A percentile compares a stretch with the other conserved stretches of the same genome.
Conservation (phyloP, 2,888 invertebrate genomes). For the Pherbina coryleti region DNA sequence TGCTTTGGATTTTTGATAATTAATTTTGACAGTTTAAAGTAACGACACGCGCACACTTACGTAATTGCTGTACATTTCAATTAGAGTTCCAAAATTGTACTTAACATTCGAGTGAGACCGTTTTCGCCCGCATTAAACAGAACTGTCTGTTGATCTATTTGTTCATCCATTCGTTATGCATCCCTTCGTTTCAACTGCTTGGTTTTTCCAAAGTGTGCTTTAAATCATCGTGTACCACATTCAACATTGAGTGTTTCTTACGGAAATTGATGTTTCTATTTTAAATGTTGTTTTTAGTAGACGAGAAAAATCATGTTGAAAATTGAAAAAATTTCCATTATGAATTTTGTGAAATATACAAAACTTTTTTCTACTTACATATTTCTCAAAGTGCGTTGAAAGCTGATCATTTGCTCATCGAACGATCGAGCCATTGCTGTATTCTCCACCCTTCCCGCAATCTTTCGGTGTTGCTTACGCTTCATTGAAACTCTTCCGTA, state of each 20-base stretch:
- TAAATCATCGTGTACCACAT: neutral
- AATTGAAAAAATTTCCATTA: neutral
- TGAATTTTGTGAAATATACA: neutral
- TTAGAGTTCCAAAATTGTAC: neutral
- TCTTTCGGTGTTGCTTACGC: slow-evolving; percentile 3
- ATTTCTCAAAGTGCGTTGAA: neutral
- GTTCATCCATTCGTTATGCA: neutral
- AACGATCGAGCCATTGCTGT: neutral
- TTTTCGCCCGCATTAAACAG: neutral
- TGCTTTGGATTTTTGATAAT: neutral
- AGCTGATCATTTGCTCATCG: neutral
- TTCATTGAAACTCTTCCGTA: slow-evolving; percentile 5
- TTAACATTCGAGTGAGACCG: neutral
- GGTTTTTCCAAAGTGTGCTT: neutral
- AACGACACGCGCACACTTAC: slow-evolving; percentile 23
- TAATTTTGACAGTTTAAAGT: slow-evolving; percentile 27
- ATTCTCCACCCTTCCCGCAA: no score
- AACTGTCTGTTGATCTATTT: neutral
- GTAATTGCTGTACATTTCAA: neutral
- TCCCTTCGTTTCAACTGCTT: neutral
- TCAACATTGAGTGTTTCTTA: neutral
- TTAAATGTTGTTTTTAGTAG: neutral
- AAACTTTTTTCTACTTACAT: no score
- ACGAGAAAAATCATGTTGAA: neutral
- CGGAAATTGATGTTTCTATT: no score